Evolutionary conservation across 2,113 vertebrate genomes (phyloP).

Genomic region (Campylomormyrus tamandua): DNA sequence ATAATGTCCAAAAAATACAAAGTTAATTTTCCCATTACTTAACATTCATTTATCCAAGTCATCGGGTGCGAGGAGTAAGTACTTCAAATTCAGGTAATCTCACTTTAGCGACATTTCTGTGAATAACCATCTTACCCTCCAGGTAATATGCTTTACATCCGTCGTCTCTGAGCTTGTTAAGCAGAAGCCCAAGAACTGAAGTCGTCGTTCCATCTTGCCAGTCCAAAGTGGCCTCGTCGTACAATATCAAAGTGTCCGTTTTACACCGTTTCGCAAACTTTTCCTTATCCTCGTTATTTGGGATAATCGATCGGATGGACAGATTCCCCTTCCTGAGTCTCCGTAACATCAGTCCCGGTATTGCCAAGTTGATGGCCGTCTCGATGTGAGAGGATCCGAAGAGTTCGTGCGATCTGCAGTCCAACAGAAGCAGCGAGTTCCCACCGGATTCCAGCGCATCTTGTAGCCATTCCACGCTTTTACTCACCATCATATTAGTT

Average conservation of each 20-base stretch:
- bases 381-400: constrained; percentile 95
- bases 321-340: constrained; percentile 91
- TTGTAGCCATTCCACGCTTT: constrained; percentile 94
- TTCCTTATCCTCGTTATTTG: constrained; percentile 94
- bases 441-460: constrained; percentile 86
- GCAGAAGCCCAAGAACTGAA: constrained; percentile 83
- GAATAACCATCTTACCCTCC: constrained; percentile 67
- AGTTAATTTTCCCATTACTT: not conserved
- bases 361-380: constrained; percentile 92
- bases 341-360: constrained; percentile 92
- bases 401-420: constrained; percentile 90
- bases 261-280: constrained; percentile 84
- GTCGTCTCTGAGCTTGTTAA: constrained; percentile 91
- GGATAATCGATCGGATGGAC: constrained; percentile 92
- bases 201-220: constrained; percentile 75
- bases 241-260: constrained; percentile 87
- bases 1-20: not conserved
- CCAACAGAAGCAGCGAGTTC: constrained; percentile 78
- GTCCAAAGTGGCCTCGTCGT: constrained; percentile 85
- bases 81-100: not conserved
- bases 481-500: constrained; percentile 78
- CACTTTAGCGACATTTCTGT: not conserved
- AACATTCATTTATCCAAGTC: not conserved
- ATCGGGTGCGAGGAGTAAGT: not conserved
- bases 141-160: constrained; percentile 94